Evolutionary conservation across 2,888 invertebrate genomes (phyloP).

Genomic region (Leptopilina syphax): DNA sequence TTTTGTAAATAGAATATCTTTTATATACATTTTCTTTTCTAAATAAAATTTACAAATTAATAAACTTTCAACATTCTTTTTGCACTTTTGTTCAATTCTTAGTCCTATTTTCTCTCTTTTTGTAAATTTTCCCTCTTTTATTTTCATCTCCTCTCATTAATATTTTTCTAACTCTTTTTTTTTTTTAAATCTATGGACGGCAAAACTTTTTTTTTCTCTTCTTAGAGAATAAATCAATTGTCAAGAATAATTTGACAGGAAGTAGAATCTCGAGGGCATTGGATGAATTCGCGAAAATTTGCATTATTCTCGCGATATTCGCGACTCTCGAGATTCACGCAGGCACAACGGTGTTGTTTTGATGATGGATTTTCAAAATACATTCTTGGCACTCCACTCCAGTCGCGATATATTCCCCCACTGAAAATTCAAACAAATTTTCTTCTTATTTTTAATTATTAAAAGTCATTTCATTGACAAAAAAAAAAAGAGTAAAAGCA

Average conservation of each 20-base stretch:
- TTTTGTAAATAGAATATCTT: too few relatives aligned
- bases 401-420: conserved; percentile 91
- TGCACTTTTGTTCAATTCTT: too few relatives aligned
- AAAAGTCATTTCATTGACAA: too few relatives aligned
- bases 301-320: conserved; percentile 77
- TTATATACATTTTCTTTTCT: too few relatives aligned
- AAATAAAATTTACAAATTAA: too few relatives aligned
- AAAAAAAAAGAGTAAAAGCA: too few relatives aligned
- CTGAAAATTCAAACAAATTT: conserved; percentile 78
- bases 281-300: conserved; percentile 81
- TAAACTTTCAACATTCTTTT: too few relatives aligned
- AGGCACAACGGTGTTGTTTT: conserved; percentile 88
- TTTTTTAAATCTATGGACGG: too few relatives aligned
- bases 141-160: too few relatives aligned
- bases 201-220: neutral
- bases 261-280: conserved; percentile 80
- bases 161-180: too few relatives aligned
- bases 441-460: neutral
- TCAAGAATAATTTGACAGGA: conserved; percentile 78
- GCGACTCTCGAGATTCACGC: conserved; percentile 80
- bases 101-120: too few relatives aligned
- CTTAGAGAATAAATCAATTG: neutral
- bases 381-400: conserved; percentile 94
- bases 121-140: too few relatives aligned
- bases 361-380: conserved; percentile 83